Evolutionary conservation across 2,113 vertebrate species (phyloP).

Genomic region (Tachuris rubrigastra): DNA sequence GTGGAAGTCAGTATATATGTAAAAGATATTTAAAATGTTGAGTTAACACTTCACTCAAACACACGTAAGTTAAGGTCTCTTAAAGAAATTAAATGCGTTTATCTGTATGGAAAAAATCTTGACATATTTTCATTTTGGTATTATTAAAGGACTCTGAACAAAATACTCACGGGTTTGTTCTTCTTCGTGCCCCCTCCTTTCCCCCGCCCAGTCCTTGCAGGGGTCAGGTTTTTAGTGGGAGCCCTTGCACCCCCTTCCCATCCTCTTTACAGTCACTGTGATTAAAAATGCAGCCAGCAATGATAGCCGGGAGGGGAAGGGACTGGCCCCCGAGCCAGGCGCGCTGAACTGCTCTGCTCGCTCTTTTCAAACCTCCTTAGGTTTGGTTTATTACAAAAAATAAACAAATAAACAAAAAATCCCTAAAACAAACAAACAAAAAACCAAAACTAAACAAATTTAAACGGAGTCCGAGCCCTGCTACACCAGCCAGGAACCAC

Average conservation of each 20-base stretch:
- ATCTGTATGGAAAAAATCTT: constrained; percentile 92
- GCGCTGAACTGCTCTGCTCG: neutral
- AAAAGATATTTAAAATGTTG: constrained; percentile 96
- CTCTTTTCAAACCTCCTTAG: neutral
- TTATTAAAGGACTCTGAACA: constrained; percentile 97
- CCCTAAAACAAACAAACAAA: neutral
- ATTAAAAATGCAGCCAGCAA: constrained; percentile 28
- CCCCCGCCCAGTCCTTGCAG: neutral
- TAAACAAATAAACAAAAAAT: neutral
- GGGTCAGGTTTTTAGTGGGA: neutral
- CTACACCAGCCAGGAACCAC: neutral
- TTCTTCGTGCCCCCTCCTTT: constrained; percentile 22
- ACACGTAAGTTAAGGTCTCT: constrained; percentile 84
- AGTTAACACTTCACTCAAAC: constrained; percentile 94
- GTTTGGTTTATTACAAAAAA: neutral
- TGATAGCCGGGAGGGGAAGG: constrained; percentile 4
- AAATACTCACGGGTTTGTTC: constrained; percentile 50
- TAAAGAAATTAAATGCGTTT: constrained; percentile 98
- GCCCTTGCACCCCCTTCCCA: neutral
- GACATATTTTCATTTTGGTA: constrained; percentile 99
- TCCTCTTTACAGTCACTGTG: neutral
- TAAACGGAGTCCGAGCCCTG: neutral
- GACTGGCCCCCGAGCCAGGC: constrained; percentile 22
- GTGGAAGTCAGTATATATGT: constrained; percentile 99
- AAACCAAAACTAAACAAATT: neutral